These are phyloP conservation scores for Apoda limacodes DNA, from an alignment of 2,888 invertebrate genomes.

Conservation along the genomic window DNA sequence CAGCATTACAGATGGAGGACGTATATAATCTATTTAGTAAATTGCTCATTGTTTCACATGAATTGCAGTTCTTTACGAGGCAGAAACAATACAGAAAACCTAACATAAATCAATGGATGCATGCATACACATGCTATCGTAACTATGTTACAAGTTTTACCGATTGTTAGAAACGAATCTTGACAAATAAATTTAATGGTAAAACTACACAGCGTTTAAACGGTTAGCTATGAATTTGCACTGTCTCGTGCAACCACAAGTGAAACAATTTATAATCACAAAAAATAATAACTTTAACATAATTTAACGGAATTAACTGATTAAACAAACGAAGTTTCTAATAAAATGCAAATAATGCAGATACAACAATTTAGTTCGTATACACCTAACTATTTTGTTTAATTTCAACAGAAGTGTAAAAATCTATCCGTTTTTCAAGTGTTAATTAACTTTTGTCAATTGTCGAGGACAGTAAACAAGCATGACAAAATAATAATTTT, in stretches of 20 bases:
- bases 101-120: constrained; percentile 57
- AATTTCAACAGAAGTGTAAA: too few relatives aligned
- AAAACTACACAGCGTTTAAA: background rate
- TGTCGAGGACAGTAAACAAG: too few relatives aligned
- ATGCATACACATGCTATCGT: constrained; percentile 42
- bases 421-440: too few relatives aligned
- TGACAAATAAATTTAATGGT: constrained; percentile 20
- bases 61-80: constrained; percentile 60
- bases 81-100: constrained; percentile 61
- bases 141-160: constrained; percentile 46
- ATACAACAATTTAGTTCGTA: constrained; percentile 58
- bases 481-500: too few relatives aligned
- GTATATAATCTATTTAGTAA: constrained; percentile 64
- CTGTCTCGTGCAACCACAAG: constrained; percentile 34
- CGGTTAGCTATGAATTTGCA: constrained; percentile 32
- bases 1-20: constrained; percentile 64
- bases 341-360: constrained; percentile 25
- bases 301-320: constrained; percentile 31
- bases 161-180: constrained; percentile 46
- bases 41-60: constrained; percentile 65
- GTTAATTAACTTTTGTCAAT: too few relatives aligned
- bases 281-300: constrained; percentile 30
- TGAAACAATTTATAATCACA: constrained; percentile 9
- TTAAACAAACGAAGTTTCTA: constrained; percentile 21
- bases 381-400: constrained; percentile 53